Base-by-base conservation (phyloP, 2,888 invertebrate species). In the Tachina fera region DNA sequence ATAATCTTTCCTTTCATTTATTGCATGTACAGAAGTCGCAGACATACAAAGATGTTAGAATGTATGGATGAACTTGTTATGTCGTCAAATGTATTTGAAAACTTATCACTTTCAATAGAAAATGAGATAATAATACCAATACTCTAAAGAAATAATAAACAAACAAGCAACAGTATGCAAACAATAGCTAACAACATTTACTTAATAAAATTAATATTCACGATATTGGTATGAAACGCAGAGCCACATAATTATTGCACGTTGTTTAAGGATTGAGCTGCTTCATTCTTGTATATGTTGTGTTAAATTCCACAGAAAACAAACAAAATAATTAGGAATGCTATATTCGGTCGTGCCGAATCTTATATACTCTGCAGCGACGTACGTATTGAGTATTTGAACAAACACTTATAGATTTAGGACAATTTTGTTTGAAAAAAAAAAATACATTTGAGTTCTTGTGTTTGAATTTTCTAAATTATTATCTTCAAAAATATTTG, bases 201-300 rank as follows among this genome's bases (percentile, higher is more conserved):
- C 39, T 80, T 65, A 58, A 58, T 65, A 65, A 65, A 72, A 58
- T 65, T 72, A 80, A 65, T 31, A 41, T 61, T 53, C 16, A 49
- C 61, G 58, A 56, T 72, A 63, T 65, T 72, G 56, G 61, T 51
- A 31, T 43, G 70, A 70, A 68, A 39, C 60, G 22, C 16, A 22
- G 16, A 22, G 51, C 16, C 11, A 61, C 11, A 61, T 43, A 49
- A 43, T 78, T 60, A 51, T 68, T 19, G 13, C n/a, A 49, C n/a
- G 8, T 60, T 43, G 41, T 56, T 56, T 22, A n/a, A 56, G 56
- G 10, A 13, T 56, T 56, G 22, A 63, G 41, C 43, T 74, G 10
- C 14, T 14, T 22, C 22, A 22, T 22, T 22, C 22, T 22, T 16
- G 31, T 45, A 31, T 65, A 39, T 16, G 16, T 39, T n/a, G 39